Base-by-base conservation (phyloP, 2,888 invertebrate species). In the Polyommatus icarus region DNA sequence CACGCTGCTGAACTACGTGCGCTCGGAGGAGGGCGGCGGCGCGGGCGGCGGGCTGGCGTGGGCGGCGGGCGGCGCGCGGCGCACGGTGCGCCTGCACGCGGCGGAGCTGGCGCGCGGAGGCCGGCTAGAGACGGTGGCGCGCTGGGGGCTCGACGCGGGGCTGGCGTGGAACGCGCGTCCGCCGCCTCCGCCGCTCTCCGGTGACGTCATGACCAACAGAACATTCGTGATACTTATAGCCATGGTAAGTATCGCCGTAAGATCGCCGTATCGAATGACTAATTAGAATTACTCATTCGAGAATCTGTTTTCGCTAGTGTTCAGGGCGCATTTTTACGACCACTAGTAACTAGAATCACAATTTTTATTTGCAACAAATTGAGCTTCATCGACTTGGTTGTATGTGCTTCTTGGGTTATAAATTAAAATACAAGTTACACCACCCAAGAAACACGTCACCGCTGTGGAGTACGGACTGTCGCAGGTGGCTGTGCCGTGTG, bases 1-100 rank as follows among this genome's bases (percentile, higher is more conserved):
- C 84, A 90, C 93, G 8, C 84, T 93, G 80, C 88, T 93, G 75
- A 93, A 93, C 85, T 92, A 90, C 80, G 80, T 93, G 77, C 90
- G 92, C 79, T 91, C 92, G 80, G 90, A 79, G 81, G 80, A 79
- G 78, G 77, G 76, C 80, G 57, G 20, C 18, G 81, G 80, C 12
- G 79, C 77, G 32, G 76, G 79, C 50, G 82, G 82, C 20, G 76
- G 50, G 32, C 72, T 79, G 76, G 72, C 78, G 32, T 81, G 80
- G 79, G 82, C 78, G n/a, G 77, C 59, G 75, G 79, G 76, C 10
- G 82, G 82, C 8, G 76, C 40, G 29, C 80, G 82, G 12, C 76
- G 71, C 1, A 54, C 76, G 40, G 80, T 78, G n/a, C 71, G 76
- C 72, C 78, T 82, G 77, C 79, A 79, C 59, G 81, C 82, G 77